Evolutionary conservation across 2,797 vertebrate genomes (phyloP).

Genomic region (Rhinella marina): DNA sequence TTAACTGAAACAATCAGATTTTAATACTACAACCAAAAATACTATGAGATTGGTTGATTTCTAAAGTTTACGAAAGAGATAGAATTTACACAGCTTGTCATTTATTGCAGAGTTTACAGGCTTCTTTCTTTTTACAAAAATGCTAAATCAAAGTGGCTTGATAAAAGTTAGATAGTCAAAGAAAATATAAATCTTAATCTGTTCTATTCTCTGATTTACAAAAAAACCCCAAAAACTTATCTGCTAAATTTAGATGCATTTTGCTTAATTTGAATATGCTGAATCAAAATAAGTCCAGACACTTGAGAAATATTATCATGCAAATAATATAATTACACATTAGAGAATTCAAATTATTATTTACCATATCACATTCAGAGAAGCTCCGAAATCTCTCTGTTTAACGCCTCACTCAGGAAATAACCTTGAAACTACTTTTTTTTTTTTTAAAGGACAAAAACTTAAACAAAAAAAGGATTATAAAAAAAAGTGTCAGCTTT

Average conservation of each 20-base stretch:
- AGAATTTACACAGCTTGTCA: neutral
- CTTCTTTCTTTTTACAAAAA: conserved; percentile 15
- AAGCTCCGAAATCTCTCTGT: neutral
- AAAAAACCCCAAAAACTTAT: neutral
- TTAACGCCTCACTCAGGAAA: neutral
- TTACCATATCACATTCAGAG: conserved; percentile 11
- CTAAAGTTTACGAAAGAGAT: neutral
- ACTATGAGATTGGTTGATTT: neutral
- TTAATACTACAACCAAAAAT: neutral
- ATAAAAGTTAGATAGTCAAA: conserved; percentile 2
- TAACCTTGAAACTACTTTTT: neutral
- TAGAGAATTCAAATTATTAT: conserved; percentile 29
- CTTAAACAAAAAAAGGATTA: neutral
- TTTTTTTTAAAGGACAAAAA: neutral
- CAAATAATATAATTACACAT: conserved; percentile 56
- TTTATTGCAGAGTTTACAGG: conserved; percentile 6
- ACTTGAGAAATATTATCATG: conserved; percentile 33
- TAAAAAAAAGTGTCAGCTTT: neutral
- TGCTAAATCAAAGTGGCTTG: neutral
- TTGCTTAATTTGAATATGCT: neutral
- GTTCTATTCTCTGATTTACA: neutral
- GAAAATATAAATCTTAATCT: conserved; percentile 4
- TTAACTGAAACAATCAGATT: neutral
- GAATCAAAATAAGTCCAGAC: conserved; percentile 26
- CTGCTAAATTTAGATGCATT: neutral